phyloP scores from a whole-genome alignment of 2,888 invertebrate species.

The Halocaridina rubra region DNA sequence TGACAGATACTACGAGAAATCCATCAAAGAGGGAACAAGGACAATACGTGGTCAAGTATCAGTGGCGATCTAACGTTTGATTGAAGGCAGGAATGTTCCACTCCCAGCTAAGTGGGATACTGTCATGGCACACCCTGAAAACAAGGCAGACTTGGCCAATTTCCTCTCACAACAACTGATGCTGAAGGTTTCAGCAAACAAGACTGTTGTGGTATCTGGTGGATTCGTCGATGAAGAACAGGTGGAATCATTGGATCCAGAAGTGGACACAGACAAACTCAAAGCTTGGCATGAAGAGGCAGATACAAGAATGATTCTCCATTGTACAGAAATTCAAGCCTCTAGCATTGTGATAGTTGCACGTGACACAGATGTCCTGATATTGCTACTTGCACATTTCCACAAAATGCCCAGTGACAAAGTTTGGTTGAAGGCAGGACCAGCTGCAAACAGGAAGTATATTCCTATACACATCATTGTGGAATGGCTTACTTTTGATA shows the following conservation, averaged over 20 bases:
- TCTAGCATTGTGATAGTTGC: neutral
- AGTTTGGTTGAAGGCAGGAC: constrained; percentile 3
- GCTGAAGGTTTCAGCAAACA: neutral
- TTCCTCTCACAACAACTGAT: neutral
- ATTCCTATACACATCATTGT: constrained; percentile 13
- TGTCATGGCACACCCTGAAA: constrained; percentile 9
- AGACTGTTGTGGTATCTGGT: neutral
- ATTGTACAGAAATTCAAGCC: neutral
- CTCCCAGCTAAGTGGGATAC: constrained; percentile 6
- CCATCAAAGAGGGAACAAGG: neutral
- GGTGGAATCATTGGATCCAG: neutral
- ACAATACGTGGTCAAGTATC: neutral
- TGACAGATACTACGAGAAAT: neutral
- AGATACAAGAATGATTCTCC: neutral
- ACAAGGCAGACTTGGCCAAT: neutral
- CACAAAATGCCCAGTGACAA: neutral
- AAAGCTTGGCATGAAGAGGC: neutral
- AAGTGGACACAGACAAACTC: neutral
- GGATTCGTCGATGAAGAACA: neutral
- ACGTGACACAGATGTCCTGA: constrained; percentile 18
- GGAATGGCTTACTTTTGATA: neutral
- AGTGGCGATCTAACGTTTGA: constrained; percentile 6
- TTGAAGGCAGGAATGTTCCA: constrained; percentile 31
- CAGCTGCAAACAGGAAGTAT: neutral
- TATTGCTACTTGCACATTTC: neutral